Evolutionary conservation across 2,888 invertebrate genomes (phyloP).

Genomic region (Heliothis peltigera): DNA sequence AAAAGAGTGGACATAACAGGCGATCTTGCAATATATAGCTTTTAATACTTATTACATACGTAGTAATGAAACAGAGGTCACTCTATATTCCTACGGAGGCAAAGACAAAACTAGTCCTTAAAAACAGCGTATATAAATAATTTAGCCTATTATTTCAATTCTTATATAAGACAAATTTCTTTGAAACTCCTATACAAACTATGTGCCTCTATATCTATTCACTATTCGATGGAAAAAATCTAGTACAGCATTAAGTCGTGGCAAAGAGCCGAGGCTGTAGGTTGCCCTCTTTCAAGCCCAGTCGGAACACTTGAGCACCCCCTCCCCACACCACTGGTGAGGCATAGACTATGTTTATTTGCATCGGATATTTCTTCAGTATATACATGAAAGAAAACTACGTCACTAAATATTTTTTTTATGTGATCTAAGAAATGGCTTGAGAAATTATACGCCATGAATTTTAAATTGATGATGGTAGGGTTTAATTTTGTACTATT

Average conservation of each 20-base stretch:
- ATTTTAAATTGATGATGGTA: not conserved
- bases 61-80: too few relatives aligned
- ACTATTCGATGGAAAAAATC: slow-evolving; percentile 84
- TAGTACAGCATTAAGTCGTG: slow-evolving; percentile 84
- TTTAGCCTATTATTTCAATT: too few relatives aligned
- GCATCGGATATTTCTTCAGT: slow-evolving; percentile 78
- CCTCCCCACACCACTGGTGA: slow-evolving; percentile 64
- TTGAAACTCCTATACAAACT: slow-evolving; percentile 9
- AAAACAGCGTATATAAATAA: too few relatives aligned
- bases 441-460: not conserved
- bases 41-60: too few relatives aligned
- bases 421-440: slow-evolving; percentile 1
- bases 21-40: too few relatives aligned
- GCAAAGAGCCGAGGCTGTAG: slow-evolving; percentile 72
- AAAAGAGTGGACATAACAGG: too few relatives aligned
- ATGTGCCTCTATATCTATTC: slow-evolving; percentile 43
- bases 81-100: too few relatives aligned
- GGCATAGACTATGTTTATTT: slow-evolving; percentile 83
- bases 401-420: slow-evolving; percentile 31
- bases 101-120: too few relatives aligned
- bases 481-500: not conserved
- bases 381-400: slow-evolving; percentile 63
- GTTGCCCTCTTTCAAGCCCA: slow-evolving; percentile 79
- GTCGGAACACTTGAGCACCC: slow-evolving; percentile 77
- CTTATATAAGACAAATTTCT: not conserved